Percentiles rank a stretch among this genome's conserved stretches.
These are phyloP conservation scores for Leptinotarsa undecemlineata DNA, from an alignment of 1,140 invertebrate genomes.

Conservation along the genomic window DNA sequence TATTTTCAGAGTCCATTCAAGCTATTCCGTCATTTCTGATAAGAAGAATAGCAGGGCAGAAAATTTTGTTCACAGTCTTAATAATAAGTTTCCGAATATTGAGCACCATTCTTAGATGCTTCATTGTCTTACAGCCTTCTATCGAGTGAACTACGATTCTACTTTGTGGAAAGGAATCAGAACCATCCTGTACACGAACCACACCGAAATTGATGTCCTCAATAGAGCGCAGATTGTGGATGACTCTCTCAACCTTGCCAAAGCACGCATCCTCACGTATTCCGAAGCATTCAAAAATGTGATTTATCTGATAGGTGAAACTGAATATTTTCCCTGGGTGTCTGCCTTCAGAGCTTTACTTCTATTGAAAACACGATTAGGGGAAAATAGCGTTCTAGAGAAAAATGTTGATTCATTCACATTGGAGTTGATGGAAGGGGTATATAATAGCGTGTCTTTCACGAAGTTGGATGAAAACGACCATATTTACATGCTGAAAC, in stretches of 20 bases:
- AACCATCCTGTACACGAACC: constrained; percentile 58
- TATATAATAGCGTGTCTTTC: constrained; percentile 32
- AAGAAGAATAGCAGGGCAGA: too few relatives aligned
- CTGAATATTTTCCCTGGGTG: constrained; percentile 68
- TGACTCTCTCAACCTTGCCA: constrained; percentile 70
- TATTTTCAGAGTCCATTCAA: too few relatives aligned
- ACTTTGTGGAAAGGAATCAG: constrained; percentile 68
- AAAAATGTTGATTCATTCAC: neutral
- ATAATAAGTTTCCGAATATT: too few relatives aligned
- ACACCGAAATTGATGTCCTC: constrained; percentile 64
- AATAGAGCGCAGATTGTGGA: constrained; percentile 83
- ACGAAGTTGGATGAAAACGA: constrained; percentile 38
- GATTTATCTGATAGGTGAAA: constrained; percentile 64
- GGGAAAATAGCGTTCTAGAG: constrained; percentile 16
- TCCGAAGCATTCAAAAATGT: constrained; percentile 61
- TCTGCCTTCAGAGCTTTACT: constrained; percentile 54
- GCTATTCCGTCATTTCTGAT: too few relatives aligned
- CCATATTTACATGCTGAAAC: constrained; percentile 53
- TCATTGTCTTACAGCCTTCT: constrained; percentile 64
- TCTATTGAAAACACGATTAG: constrained; percentile 55
- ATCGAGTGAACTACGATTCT: constrained; percentile 78
- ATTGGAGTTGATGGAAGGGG: constrained; percentile 15
- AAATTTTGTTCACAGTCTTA: too few relatives aligned
- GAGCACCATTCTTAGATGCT: neutral
- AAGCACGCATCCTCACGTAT: constrained; percentile 56